Conservation (phyloP, 2,797 vertebrate species). For the Delichon dasypus region DNA sequence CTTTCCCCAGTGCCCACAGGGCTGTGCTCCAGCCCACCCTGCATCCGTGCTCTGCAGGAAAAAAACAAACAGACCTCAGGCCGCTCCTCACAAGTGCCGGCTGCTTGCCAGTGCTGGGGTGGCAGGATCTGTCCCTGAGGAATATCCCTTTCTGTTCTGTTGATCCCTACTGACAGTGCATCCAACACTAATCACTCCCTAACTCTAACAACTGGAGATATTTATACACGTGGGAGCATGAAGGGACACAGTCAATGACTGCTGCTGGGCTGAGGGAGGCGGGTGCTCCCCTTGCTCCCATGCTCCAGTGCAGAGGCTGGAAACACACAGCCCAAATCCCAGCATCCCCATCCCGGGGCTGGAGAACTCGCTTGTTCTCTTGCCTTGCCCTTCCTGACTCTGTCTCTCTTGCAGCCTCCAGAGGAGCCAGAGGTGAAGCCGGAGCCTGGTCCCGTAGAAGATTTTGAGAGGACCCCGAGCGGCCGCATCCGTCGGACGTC, state of each 20-base stretch:
- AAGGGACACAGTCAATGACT: neutral
- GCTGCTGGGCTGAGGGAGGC: neutral
- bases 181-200: neutral
- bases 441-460: slow-evolving; percentile 73
- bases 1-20: neutral
- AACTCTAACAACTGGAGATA: neutral
- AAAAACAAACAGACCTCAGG: neutral
- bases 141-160: slow-evolving; percentile 8
- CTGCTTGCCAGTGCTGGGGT: neutral
- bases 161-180: slow-evolving; percentile 2
- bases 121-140: neutral
- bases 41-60: neutral
- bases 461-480: slow-evolving; percentile 93
- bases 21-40: neutral
- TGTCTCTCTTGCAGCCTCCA: slow-evolving; percentile 52
- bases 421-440: slow-evolving; percentile 68
- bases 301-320: neutral
- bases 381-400: neutral
- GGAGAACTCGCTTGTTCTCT: neutral
- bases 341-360: fast-evolving
- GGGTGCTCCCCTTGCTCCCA: neutral
- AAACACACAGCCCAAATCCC: neutral
- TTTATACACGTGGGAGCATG: fast-evolving
- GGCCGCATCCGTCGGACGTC: slow-evolving; percentile 92
- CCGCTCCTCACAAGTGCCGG: fast-evolving